Percentiles rank a stretch among this genome's conserved stretches.
These are phyloP conservation scores for Gymnothorax reevesii DNA, from an alignment of 2,797 vertebrate species.

Conservation along the genomic window DNA sequence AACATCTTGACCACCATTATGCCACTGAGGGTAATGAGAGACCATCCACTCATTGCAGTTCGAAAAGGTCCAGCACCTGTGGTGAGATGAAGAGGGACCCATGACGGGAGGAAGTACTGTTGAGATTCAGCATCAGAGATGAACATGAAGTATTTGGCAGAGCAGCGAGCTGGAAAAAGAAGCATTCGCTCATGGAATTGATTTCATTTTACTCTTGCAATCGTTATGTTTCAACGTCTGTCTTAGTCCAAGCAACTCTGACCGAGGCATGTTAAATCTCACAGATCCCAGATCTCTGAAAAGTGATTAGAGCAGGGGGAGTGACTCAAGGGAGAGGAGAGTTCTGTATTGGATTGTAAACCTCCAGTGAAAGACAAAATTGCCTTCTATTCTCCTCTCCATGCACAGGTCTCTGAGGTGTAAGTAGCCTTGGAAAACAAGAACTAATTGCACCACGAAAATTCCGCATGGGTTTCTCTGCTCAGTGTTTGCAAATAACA, in stretches of 20 bases:
- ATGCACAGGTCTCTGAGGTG: constrained; percentile 33
- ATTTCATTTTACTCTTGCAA: background rate
- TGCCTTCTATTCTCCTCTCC: background rate
- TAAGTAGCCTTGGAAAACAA: constrained; percentile 33
- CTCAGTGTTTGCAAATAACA: background rate
- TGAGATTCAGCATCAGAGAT: background rate
- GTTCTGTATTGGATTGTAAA: constrained; percentile 17
- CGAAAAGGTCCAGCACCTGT: background rate
- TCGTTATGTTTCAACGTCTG: background rate
- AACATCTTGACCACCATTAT: constrained; percentile 9
- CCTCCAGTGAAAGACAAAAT: constrained; percentile 20
- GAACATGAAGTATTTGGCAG: background rate
- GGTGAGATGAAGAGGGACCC: background rate
- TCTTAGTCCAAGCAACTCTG: constrained; percentile 9
- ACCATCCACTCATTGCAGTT: background rate
- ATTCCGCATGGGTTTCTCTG: constrained; percentile 2
- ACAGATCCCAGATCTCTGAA: constrained; percentile 21
- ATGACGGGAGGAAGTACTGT: background rate
- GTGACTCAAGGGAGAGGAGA: background rate
- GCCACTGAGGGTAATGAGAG: background rate
- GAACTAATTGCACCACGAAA: constrained; percentile 4
- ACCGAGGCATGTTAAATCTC: constrained; percentile 21
- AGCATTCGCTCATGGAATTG: background rate
- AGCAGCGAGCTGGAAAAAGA: background rate
- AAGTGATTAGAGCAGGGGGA: constrained; percentile 4